Conservation (phyloP, 1,140 invertebrate species). For the Drosophila grimshawi region DNA sequence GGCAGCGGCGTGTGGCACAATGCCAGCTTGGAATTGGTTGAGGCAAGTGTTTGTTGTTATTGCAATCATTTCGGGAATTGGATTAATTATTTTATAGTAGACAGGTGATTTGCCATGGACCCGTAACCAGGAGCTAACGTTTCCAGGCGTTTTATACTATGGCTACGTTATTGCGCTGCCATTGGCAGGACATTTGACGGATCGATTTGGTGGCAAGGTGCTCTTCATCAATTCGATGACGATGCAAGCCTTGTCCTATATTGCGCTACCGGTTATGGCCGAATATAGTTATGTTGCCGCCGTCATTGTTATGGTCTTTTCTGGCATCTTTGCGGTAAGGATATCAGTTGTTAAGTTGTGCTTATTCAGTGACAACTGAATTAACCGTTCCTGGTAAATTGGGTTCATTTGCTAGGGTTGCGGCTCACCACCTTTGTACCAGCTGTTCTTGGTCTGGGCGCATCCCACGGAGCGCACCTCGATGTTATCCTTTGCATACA, state of each 20-base stretch:
- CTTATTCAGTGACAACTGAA: not conserved
- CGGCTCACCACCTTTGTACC: constrained; percentile 71
- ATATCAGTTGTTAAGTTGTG: not conserved
- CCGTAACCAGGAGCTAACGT: constrained; percentile 59
- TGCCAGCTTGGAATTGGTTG: not conserved
- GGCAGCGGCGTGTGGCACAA: not conserved
- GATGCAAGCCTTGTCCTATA: constrained; percentile 47
- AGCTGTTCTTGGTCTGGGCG: constrained; percentile 73
- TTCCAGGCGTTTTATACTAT: constrained; percentile 70
- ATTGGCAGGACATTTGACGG: constrained; percentile 63
- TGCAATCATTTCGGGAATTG: not conserved
- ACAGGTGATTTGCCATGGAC: constrained; percentile 64
- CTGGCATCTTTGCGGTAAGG: constrained; percentile 67
- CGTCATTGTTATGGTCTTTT: constrained; percentile 44
- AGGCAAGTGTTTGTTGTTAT: constrained; percentile 31
- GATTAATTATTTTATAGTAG: constrained; percentile 16
- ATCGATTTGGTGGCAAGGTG: constrained; percentile 70
- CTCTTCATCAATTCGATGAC: constrained; percentile 65
- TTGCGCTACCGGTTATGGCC: constrained; percentile 65
- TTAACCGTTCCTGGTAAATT: no score
- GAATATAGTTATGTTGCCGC: constrained; percentile 50
- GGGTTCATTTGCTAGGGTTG: constrained; percentile 53
- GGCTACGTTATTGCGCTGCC: constrained; percentile 68
- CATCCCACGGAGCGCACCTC: constrained; percentile 77
- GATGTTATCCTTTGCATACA: constrained; percentile 71